Percentiles rank a stretch among this genome's conserved stretches.
Conservation (phyloP, 1,140 invertebrate genomes). For the Tetramorium simillimum region DNA sequence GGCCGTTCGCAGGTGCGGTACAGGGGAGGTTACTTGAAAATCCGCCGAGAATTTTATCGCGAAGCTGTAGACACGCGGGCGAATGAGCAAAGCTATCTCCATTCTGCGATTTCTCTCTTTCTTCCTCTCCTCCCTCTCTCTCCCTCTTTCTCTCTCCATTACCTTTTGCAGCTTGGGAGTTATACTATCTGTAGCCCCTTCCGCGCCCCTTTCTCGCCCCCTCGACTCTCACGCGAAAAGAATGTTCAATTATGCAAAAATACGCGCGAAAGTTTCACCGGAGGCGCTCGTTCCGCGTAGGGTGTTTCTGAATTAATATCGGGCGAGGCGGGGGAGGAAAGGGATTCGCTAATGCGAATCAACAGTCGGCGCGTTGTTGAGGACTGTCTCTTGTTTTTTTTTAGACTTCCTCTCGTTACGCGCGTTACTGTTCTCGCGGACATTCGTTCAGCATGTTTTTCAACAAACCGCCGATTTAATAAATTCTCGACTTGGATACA, state of each 20-base stretch:
- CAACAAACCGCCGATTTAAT: background rate
- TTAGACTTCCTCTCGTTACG: background rate
- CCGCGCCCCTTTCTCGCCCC: background rate
- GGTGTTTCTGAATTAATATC: slow-evolving; percentile 42
- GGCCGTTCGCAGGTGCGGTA: background rate
- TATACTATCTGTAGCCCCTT: background rate
- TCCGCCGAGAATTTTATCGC: slow-evolving; percentile 56
- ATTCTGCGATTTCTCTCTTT: slow-evolving; percentile 33
- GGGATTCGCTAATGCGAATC: background rate
- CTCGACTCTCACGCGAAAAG: background rate
- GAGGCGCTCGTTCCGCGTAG: background rate
- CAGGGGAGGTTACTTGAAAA: slow-evolving; percentile 31
- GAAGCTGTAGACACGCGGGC: slow-evolving; percentile 29
- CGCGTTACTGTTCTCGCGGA: background rate
- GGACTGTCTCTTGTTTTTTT: background rate
- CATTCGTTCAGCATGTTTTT: background rate
- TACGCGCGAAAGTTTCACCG: slow-evolving; percentile 36
- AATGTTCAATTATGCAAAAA: slow-evolving; percentile 60
- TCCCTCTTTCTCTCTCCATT: background rate
- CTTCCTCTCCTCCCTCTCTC: background rate
- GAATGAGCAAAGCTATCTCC: slow-evolving; percentile 31
- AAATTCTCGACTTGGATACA: background rate
- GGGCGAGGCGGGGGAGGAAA: no score
- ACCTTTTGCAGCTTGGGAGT: slow-evolving; percentile 26
- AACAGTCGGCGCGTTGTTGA: slow-evolving; percentile 1